Percentiles rank a stretch among this genome's conserved stretches.
phyloP scores from a whole-genome alignment of 2,113 vertebrate species.

The Mastomys natalensis region DNA sequence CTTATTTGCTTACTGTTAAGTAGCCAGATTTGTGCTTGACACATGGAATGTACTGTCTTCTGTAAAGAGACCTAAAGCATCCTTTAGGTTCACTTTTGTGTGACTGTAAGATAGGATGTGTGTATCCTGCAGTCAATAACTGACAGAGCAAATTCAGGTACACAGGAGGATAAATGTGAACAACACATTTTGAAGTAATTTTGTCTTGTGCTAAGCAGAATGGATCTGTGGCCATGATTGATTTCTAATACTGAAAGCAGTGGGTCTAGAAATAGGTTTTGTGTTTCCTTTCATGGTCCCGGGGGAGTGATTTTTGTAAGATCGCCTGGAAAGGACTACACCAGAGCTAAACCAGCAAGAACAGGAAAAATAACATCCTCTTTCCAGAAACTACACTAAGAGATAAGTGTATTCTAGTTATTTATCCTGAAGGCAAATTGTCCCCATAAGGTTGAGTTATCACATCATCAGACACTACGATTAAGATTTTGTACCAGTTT shows the following conservation, averaged over 20 bases:
- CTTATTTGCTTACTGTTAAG: neutral
- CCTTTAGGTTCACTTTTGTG: neutral
- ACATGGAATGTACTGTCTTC: neutral
- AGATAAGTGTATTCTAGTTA: neutral
- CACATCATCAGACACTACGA: neutral
- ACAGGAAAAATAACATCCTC: neutral
- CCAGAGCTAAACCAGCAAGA: neutral
- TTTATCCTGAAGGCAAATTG: neutral
- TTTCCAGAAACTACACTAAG: neutral
- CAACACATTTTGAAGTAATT: neutral
- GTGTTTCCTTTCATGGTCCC: neutral
- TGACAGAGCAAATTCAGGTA: neutral
- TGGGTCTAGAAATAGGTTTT: neutral
- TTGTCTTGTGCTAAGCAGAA: neutral
- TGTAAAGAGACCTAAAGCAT: neutral
- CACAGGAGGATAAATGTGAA: neutral
- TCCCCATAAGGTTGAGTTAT: slow-evolving; percentile 1
- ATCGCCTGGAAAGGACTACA: neutral
- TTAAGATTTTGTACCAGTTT: neutral
- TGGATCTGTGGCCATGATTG: neutral
- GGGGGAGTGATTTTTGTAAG: neutral
- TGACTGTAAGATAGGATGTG: neutral
- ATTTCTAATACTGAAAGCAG: neutral
- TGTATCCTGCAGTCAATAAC: neutral
- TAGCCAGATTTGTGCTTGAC: neutral